A percentile compares a stretch with the other conserved stretches of the same genome.
Evolutionary conservation across 2,797 vertebrate species (phyloP).

Genomic region (Apodemus agrarius): DNA sequence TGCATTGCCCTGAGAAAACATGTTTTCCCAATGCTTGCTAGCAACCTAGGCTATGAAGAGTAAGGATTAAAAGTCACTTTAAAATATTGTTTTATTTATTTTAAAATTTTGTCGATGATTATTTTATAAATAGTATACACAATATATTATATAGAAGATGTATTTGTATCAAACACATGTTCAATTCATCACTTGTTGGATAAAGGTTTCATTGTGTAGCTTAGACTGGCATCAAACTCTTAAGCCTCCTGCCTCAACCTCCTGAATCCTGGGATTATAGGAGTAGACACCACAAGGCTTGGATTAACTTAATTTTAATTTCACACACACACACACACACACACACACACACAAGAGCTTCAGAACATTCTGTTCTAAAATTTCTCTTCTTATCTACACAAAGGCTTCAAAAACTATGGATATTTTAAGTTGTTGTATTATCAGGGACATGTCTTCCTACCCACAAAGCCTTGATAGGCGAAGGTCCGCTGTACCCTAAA

Average conservation of each 20-base stretch:
- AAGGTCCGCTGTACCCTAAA: not conserved
- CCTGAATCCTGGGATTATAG: not conserved
- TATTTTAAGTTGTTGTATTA: not conserved
- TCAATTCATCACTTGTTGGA: not conserved
- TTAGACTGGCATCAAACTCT: not conserved
- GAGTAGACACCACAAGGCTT: too few relatives aligned
- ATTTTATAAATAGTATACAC: not conserved
- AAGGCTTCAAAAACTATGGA: not conserved
- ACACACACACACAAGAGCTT: not conserved
- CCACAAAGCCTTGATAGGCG: not conserved
- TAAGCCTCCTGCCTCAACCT: not conserved
- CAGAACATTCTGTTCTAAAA: not conserved
- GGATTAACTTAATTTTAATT: slow-evolving; percentile 32
- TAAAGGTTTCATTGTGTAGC: not conserved
- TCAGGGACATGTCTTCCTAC: not conserved
- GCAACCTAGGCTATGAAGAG: not conserved
- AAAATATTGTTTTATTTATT: slow-evolving; percentile 4
- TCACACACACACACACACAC: too few relatives aligned
- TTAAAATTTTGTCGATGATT: not conserved
- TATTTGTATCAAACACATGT: not conserved
- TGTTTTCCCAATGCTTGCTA: slow-evolving; percentile 32
- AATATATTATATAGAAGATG: not conserved
- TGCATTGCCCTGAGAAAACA: not conserved
- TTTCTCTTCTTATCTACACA: not conserved
- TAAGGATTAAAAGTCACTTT: slow-evolving; percentile 7